A percentile compares a stretch with the other conserved stretches of the same genome.
Conservation (phyloP, 2,797 vertebrate genomes). For the Echeneis naucrates region DNA sequence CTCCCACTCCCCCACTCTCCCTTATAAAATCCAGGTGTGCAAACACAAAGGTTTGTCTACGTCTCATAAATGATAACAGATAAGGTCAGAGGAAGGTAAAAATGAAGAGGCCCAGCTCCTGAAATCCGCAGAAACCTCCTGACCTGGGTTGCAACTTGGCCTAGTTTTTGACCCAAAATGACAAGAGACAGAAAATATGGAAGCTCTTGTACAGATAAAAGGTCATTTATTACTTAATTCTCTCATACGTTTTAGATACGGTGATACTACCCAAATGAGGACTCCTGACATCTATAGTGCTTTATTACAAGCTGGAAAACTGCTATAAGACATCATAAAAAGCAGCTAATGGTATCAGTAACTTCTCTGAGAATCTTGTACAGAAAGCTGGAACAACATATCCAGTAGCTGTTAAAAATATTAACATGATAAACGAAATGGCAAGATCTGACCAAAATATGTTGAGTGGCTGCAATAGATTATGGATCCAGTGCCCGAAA, state of each 20-base stretch:
- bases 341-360: not conserved
- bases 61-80: conserved; percentile 73
- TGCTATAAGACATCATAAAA: not conserved
- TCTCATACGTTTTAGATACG: not conserved
- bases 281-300: conserved; percentile 7
- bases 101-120: conserved; percentile 46
- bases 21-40: conserved; percentile 77
- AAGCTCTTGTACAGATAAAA: conserved; percentile 8
- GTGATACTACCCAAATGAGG: not conserved
- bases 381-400: not conserved
- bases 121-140: conserved; percentile 46
- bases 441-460: not conserved
- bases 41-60: conserved; percentile 75
- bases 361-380: not conserved
- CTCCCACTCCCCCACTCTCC: conserved; percentile 32
- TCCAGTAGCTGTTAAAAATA: not conserved
- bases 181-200: conserved; percentile 6
- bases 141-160: conserved; percentile 44
- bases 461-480: not conserved
- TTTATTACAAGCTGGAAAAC: not conserved
- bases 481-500: conserved; percentile 12
- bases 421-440: conserved; percentile 10
- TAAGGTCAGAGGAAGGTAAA: conserved; percentile 49
- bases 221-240: conserved; percentile 2
- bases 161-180: conserved; percentile 31